These are phyloP conservation scores for Megastigmus dorsalis DNA, from an alignment of 2,888 invertebrate species.

Conservation along the genomic window DNA sequence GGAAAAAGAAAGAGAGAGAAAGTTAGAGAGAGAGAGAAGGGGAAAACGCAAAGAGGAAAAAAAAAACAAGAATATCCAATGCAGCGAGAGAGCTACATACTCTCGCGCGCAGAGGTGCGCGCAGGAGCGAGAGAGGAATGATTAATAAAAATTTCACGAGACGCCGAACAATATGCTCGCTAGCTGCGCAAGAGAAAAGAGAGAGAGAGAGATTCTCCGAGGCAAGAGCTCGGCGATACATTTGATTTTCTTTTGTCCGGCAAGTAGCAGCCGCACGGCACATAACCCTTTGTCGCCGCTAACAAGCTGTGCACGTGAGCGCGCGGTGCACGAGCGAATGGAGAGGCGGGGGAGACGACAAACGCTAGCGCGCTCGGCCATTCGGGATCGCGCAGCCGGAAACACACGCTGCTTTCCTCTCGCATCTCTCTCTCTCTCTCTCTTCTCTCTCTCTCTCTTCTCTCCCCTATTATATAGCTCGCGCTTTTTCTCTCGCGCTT, in stretches of 20 bases:
- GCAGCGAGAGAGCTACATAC: conserved; percentile 13
- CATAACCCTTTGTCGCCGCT: conserved; percentile 36
- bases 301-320: conserved; percentile 32
- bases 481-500: background rate
- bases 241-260: conserved; percentile 45
- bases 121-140: conserved; percentile 21
- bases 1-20: conserved; percentile 9
- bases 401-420: conserved; percentile 5
- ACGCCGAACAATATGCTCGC: conserved; percentile 30
- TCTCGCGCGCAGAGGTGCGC: background rate
- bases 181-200: no score
- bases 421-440: background rate
- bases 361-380: conserved; percentile 31
- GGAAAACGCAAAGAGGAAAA: background rate
- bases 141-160: conserved; percentile 51
- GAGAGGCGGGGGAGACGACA: no score
- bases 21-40: background rate
- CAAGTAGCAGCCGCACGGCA: background rate
- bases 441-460: background rate
- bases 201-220: no score
- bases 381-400: conserved; percentile 44
- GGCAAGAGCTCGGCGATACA: background rate
- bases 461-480: no score
- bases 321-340: conserved; percentile 48
- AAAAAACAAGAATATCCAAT: background rate